A percentile compares a stretch with the other conserved stretches of the same genome.
These are phyloP conservation scores for Scleropages formosus DNA, from an alignment of 2,797 vertebrate genomes.

Conservation along the genomic window DNA sequence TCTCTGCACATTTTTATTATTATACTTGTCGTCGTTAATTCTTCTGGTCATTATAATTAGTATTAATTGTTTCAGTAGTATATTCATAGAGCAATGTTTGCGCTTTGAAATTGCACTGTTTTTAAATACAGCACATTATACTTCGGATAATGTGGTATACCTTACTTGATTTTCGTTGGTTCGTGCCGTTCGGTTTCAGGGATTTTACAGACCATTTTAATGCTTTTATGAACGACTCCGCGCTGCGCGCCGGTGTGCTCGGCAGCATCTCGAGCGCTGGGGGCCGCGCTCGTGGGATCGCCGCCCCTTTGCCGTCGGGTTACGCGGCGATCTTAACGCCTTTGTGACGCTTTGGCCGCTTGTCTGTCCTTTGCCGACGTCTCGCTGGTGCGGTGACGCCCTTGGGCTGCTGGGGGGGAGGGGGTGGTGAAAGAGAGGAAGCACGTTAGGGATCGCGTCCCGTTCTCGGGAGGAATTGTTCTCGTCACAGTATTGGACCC, in stretches of 20 bases:
- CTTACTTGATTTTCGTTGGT: slow-evolving; percentile 45
- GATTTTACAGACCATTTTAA: slow-evolving; percentile 49
- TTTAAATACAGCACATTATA: slow-evolving; percentile 62
- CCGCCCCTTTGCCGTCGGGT: neutral
- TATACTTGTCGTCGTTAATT: slow-evolving; percentile 30
- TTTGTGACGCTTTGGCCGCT: no score
- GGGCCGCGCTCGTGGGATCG: no score
- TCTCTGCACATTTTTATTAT: slow-evolving; percentile 34
- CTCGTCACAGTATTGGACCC: slow-evolving; percentile 10
- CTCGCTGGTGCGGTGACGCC: no score
- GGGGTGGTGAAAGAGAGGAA: no score
- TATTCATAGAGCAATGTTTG: slow-evolving; percentile 1
- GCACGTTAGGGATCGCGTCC: neutral
- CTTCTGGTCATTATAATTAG: slow-evolving; percentile 38
- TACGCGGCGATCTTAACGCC: neutral
- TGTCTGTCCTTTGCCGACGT: no score
- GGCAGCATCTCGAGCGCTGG: neutral
- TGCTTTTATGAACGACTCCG: neutral
- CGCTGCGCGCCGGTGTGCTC: neutral
- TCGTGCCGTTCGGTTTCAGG: slow-evolving; percentile 64
- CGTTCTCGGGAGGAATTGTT: neutral
- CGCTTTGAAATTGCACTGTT: slow-evolving; percentile 57
- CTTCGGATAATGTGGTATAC: slow-evolving; percentile 45
- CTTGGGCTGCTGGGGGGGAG: neutral
- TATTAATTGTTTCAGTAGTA: slow-evolving; percentile 40